These are phyloP conservation scores for Hippoglossus hippoglossus DNA, from an alignment of 2,797 vertebrate genomes.

Conservation along the genomic window DNA sequence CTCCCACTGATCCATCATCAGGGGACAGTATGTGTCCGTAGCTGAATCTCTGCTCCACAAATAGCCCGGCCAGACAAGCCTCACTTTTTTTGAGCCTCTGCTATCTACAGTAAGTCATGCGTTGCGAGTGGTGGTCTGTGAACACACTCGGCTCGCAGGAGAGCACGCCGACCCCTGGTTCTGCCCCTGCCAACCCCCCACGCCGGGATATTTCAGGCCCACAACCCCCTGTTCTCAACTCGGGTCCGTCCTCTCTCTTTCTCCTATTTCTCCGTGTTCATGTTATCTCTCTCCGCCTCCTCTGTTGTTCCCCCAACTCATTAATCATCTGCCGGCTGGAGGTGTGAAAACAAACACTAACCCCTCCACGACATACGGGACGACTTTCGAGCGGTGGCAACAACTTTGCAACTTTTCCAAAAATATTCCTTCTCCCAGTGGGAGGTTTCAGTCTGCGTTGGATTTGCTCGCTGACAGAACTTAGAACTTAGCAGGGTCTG, in stretches of 20 bases:
- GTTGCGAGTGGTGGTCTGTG: constrained; percentile 74
- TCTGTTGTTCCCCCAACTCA: constrained; percentile 43
- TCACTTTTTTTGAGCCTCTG: constrained; percentile 68
- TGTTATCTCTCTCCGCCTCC: constrained; percentile 29
- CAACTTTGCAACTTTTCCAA: constrained; percentile 83
- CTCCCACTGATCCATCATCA: constrained; percentile 81
- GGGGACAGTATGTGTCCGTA: constrained; percentile 82
- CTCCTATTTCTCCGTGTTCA: constrained; percentile 47
- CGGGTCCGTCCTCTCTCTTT: constrained; percentile 45
- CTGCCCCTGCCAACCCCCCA: constrained; percentile 62
- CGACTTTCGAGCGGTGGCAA: constrained; percentile 84
- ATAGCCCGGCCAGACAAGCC: constrained; percentile 84
- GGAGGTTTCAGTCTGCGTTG: constrained; percentile 66
- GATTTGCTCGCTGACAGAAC: constrained; percentile 85
- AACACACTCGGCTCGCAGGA: constrained; percentile 62
- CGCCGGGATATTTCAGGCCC: constrained; percentile 85
- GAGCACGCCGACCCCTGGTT: constrained; percentile 49
- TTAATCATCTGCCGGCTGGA: constrained; percentile 86
- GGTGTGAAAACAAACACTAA: constrained; percentile 81
- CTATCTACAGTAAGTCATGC: constrained; percentile 77
- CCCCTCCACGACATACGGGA: constrained; percentile 72
- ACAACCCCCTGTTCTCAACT: constrained; percentile 40
- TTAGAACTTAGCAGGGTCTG: constrained; percentile 83
- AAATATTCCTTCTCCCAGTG: constrained; percentile 80
- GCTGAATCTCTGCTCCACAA: constrained; percentile 86